Evolutionary conservation across 2,113 vertebrate species (phyloP).

Genomic region (Hypanus sabinus): DNA sequence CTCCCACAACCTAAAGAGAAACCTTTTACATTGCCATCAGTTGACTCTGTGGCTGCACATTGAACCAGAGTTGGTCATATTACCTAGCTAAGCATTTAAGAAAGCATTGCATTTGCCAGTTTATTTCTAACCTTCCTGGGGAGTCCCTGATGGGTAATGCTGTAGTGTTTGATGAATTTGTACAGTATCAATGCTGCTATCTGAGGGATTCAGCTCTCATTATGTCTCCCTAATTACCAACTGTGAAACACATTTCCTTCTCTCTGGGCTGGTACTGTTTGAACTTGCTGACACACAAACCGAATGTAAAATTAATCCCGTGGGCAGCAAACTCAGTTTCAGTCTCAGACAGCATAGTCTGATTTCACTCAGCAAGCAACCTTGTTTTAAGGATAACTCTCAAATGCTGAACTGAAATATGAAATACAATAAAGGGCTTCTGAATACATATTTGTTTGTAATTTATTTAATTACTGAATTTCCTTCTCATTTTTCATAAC

Average conservation of each 20-base stretch:
- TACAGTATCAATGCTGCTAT: conserved; percentile 36
- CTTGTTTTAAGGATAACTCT: conserved; percentile 20
- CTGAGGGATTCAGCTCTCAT: conserved; percentile 35
- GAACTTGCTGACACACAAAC: conserved; percentile 36
- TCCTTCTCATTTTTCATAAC: not conserved
- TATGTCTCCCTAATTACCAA: conserved; percentile 37
- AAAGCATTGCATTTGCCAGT: not conserved
- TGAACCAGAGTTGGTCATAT: not conserved
- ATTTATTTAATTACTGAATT: conserved; percentile 30
- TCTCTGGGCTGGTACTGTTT: conserved; percentile 32
- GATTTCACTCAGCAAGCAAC: conserved; percentile 8
- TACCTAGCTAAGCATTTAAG: conserved; percentile 3
- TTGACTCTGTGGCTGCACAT: not conserved
- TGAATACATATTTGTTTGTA: not conserved
- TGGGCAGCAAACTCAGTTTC: conserved; percentile 33
- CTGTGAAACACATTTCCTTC: conserved; percentile 37
- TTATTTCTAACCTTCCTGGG: conserved; percentile 32
- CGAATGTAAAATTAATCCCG: conserved; percentile 37
- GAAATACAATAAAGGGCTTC: conserved; percentile 1
- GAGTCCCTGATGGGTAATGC: conserved; percentile 28
- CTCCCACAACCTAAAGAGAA: not conserved
- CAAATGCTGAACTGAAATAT: conserved; percentile 10
- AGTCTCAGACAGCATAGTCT: conserved; percentile 24
- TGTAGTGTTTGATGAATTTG: conserved; percentile 35
- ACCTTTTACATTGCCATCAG: not conserved